Evolutionary conservation across 2,797 vertebrate species (phyloP), one percentile per base, ranked within the genome.

Genomic region (Parotocinclus haroldoi): DNA sequence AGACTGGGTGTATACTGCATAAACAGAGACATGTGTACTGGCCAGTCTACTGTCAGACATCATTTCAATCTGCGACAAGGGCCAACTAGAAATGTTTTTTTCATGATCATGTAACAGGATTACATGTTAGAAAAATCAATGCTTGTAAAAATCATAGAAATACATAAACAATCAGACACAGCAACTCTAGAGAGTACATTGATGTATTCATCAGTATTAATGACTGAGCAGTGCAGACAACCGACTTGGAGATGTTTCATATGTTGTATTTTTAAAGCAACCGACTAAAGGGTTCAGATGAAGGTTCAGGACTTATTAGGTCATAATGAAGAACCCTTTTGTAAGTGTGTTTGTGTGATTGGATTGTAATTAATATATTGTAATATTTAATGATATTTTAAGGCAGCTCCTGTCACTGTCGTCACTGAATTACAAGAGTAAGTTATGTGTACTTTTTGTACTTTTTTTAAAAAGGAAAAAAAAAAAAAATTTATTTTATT

Each of bases 381-480:
- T 39, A 52, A 52, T 71, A 54, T 70, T 52, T 65, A 40, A 65
- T 54, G 14, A 39, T 14, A 27, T 56, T 65, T 60, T 54, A 39
- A 46, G 17, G 14, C 60, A 40, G 4, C 9, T 64, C 9, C 45
- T 45, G 45, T 55, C 52, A 42, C 10, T 42, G 8, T 3, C 9
- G 40, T 42, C 40, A 42, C 8, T 9, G 40, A 42, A 42, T 42
- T 42, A 11, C 8, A 42, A 11, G 10, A 42, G 40, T 42, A 9
- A 42, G 40, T 42, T 42, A 9, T 42, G 40, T 42, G 9, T 42
- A n/a, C 12, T 2, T 48, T 48, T 48, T 2, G 13, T 13, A 48
- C 45, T 7, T 13, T 13, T 48, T 48, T 27, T 27, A 2, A 27
- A 5, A 27, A 27, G 5, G 5, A 2, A 27, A 2, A 2, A 27